These are phyloP conservation scores for Manis crassicaudata DNA, from an alignment of 2,797 vertebrate species.

Conservation along the genomic window DNA sequence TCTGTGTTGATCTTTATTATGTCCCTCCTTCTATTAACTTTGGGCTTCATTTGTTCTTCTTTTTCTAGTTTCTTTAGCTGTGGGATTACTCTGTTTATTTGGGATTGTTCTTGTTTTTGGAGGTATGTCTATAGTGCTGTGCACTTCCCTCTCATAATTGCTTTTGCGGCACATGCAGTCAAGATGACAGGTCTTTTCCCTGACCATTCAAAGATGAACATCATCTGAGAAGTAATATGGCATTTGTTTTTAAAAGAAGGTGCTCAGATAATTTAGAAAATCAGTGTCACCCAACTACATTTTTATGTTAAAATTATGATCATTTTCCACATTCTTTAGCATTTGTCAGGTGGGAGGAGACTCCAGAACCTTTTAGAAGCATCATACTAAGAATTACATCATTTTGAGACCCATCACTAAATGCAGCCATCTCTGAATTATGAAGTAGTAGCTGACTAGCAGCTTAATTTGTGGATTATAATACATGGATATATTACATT, in stretches of 20 bases:
- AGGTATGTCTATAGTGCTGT: no score
- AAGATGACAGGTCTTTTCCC: background rate
- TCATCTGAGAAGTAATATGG: background rate
- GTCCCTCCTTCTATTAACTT: no score
- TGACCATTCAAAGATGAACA: background rate
- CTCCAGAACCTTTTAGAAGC: background rate
- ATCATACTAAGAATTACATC: background rate
- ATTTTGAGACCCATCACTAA: background rate
- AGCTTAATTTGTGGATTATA: background rate
- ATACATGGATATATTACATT: background rate
- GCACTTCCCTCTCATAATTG: no score
- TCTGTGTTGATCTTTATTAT: no score
- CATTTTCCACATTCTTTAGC: background rate
- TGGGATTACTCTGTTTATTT: no score
- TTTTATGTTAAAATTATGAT: background rate
- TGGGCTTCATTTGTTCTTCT: no score
- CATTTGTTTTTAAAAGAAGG: background rate
- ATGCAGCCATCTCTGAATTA: background rate
- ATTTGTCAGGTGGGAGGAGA: background rate
- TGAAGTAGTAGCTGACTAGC: background rate
- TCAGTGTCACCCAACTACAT: background rate
- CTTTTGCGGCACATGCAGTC: background rate
- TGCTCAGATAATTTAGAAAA: slow-evolving; percentile 40
- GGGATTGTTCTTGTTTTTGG: no score
- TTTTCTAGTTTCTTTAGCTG: no score